These are phyloP conservation scores for Pectinophora gossypiella DNA, from an alignment of 1,140 invertebrate species.

Conservation along the genomic window DNA sequence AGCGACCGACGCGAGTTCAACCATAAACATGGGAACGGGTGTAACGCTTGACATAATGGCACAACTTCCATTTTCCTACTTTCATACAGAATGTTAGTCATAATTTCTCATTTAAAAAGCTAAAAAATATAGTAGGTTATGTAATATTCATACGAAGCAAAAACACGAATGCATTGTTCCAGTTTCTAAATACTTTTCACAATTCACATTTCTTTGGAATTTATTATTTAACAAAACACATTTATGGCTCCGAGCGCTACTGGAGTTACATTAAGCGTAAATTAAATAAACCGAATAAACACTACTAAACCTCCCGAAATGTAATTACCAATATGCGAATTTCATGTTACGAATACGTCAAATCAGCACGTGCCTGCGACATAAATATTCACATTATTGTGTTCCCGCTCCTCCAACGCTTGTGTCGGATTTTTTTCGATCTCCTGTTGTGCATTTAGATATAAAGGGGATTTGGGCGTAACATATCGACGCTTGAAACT, in stretches of 20 bases:
- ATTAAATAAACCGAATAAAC: slow-evolving; percentile 22
- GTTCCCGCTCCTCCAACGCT: slow-evolving; percentile 26
- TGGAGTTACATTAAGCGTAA: neutral
- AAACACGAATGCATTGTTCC: too few relatives aligned
- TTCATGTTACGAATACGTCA: slow-evolving; percentile 59
- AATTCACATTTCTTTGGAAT: too few relatives aligned
- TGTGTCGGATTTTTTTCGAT: slow-evolving; percentile 41
- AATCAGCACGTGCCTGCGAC: slow-evolving; percentile 64
- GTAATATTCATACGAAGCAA: too few relatives aligned
- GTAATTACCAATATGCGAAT: slow-evolving; percentile 64
- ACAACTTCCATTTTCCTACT: slow-evolving; percentile 17
- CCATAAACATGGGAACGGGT: slow-evolving; percentile 24
- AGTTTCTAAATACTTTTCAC: too few relatives aligned
- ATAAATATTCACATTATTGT: slow-evolving; percentile 72
- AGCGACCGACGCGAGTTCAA: slow-evolving; percentile 23
- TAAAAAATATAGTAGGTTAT: too few relatives aligned
- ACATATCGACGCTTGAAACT: slow-evolving; percentile 45
- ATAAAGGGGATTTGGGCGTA: slow-evolving; percentile 64
- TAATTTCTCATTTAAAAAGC: neutral
- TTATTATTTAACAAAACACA: too few relatives aligned
- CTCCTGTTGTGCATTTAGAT: slow-evolving; percentile 66
- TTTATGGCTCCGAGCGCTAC: too few relatives aligned
- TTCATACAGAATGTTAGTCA: neutral
- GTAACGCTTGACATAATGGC: slow-evolving; percentile 15
- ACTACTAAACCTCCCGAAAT: slow-evolving; percentile 29